Conservation (phyloP, 2,797 vertebrate species). For the Stomatorhinus walkeri region DNA sequence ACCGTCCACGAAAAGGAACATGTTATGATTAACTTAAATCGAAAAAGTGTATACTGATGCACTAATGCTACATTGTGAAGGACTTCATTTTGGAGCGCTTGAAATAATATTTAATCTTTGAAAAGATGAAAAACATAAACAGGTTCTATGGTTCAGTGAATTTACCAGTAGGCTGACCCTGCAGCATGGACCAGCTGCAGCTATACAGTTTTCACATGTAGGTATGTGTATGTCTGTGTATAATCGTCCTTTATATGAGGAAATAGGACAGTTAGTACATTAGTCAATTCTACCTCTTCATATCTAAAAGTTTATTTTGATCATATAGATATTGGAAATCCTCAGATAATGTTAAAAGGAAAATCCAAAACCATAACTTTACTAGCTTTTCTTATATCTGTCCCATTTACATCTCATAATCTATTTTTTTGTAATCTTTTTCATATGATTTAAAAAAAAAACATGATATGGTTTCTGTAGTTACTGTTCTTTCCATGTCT, state of each 20-base stretch:
- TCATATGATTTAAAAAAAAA: neutral
- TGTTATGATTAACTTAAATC: neutral
- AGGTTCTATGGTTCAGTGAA: neutral
- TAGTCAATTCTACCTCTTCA: neutral
- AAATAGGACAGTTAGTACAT: neutral
- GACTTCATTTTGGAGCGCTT: neutral
- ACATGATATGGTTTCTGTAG: neutral
- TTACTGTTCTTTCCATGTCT: neutral
- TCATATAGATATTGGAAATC: neutral
- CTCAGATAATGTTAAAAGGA: neutral
- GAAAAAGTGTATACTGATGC: neutral
- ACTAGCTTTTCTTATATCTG: neutral
- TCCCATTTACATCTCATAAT: neutral
- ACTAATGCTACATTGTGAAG: neutral
- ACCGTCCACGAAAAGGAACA: neutral
- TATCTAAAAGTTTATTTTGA: neutral
- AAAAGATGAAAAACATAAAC: neutral
- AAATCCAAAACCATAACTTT: neutral
- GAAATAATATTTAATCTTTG: neutral
- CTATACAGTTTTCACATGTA: neutral
- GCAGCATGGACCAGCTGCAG: neutral
- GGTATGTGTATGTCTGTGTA: neutral
- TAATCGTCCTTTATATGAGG: neutral
- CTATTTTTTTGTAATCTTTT: neutral
- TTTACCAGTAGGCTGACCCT: neutral